Base-by-base conservation (phyloP, 2,113 vertebrate genomes). In the Pycnonotus jocosus region DNA sequence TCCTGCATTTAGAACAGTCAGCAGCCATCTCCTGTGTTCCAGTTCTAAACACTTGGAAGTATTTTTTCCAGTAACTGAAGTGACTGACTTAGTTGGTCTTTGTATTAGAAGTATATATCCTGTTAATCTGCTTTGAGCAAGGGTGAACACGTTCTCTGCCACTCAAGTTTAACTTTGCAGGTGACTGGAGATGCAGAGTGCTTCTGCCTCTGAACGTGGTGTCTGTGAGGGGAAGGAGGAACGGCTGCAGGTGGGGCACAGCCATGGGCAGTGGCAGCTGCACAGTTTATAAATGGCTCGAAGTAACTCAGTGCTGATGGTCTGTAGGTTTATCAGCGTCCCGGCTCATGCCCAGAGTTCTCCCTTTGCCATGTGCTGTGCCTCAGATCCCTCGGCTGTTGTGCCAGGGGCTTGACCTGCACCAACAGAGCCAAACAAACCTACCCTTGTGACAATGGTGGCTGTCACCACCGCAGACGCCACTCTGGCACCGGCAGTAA, bases 221-320 rank as follows among this genome's bases (percentile, higher is more conserved):
- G 44, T 3, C 25, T 5, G 33, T 3, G 64, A 20, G 28, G 31
- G 37, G 23, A 10, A 33, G 53, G 13, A 81, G 37, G 42, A 21
- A 13, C 13, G 17, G 13, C 28, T 24, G 3, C 31, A 10, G 28
- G 60, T 21, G 28, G 50, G 53, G 25, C 6, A 9, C 15, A 25
- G 7, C 18, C 30, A 5, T 0, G 33, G 12, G 28, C 1, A 0
- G 25, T 3, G 57, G 37, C 15, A 11, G 42, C 66, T 37, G 44
- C 20, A 3, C 0, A 2, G 28, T 9, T 40, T 45, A 4, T 9
- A 9, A 35, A 15, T 0, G 21, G 54, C 27, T 33, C 12, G 2
- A 4, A 40, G 40, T 2, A 18, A 19, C 28, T 31, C 28, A 0
- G 16, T 31, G 56, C 78, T 1, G 9, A 1, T 0, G 14, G 20